Evolutionary conservation across 2,888 invertebrate genomes (phyloP).

Genomic region (Lasius fuliginosus): DNA sequence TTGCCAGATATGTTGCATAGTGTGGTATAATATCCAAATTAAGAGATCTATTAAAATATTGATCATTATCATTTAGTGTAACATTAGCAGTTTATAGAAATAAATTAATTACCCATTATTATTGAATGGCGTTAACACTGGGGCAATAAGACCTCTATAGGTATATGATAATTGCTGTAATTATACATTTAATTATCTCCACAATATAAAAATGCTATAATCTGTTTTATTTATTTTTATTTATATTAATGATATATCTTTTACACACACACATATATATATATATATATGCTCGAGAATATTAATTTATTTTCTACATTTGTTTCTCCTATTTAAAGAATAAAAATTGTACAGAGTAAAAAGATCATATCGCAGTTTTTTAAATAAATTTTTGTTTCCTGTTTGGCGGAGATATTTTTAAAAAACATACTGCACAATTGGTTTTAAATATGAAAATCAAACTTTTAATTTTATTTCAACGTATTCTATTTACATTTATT

Average conservation of each 20-base stretch:
- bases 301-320: not conserved
- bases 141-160: constrained; percentile 89
- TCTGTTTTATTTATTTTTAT: constrained; percentile 62
- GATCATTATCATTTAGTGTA: not conserved
- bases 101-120: constrained; percentile 87
- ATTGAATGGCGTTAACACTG: constrained; percentile 91
- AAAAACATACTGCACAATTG: not conserved
- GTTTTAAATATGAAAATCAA: not conserved
- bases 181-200: constrained; percentile 17
- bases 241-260: not conserved
- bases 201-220: not conserved
- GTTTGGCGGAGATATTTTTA: not conserved
- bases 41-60: constrained; percentile 61
- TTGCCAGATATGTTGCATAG: constrained; percentile 90
- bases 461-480: not conserved
- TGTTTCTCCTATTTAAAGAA: not conserved
- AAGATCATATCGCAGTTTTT: not conserved
- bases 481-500: not conserved
- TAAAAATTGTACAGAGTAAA: not conserved
- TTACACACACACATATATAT: not conserved
- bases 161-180: constrained; percentile 64
- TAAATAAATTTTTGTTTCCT: constrained; percentile 1
- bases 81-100: not conserved
- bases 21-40: constrained; percentile 87
- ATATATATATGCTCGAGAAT: not conserved